These are phyloP conservation scores for Amiota communis DNA, from an alignment of 2,888 invertebrate species.

Conservation along the genomic window DNA sequence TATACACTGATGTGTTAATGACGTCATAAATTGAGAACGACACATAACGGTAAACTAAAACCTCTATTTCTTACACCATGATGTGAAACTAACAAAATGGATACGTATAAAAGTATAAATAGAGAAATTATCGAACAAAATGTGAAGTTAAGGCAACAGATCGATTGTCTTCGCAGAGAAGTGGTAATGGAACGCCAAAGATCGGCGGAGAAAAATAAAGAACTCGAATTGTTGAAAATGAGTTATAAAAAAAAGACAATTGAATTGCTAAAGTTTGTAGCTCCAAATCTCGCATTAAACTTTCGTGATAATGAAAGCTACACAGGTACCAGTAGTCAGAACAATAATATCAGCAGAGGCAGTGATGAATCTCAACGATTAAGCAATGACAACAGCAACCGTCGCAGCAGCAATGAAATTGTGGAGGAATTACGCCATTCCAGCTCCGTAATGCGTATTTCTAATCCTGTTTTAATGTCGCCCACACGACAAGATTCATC, in stretches of 20 bases:
- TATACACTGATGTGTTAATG: too few relatives aligned
- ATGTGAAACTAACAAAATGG: too few relatives aligned
- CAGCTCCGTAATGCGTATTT: slow-evolving; percentile 12
- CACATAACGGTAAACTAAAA: too few relatives aligned
- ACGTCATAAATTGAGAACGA: too few relatives aligned
- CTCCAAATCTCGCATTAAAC: neutral
- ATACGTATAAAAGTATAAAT: too few relatives aligned
- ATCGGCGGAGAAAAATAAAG: too few relatives aligned
- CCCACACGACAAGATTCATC: slow-evolving; percentile 18
- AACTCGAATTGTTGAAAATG: too few relatives aligned
- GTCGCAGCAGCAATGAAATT: slow-evolving; percentile 16
- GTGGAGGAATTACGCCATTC: slow-evolving; percentile 29
- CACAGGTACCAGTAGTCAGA: neutral
- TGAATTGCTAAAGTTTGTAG: neutral
- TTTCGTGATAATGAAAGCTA: neutral
- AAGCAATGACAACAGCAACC: neutral
- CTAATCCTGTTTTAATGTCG: neutral
- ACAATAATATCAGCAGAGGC: neutral
- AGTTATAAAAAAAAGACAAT: too few relatives aligned
- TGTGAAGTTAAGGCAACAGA: too few relatives aligned
- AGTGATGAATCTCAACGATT: neutral
- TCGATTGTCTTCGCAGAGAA: too few relatives aligned
- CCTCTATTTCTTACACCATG: neutral
- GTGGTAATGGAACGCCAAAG: too few relatives aligned
- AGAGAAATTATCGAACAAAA: too few relatives aligned